Conservation (phyloP, 2,113 vertebrate species). For the Balaenoptera acutorostrata region DNA sequence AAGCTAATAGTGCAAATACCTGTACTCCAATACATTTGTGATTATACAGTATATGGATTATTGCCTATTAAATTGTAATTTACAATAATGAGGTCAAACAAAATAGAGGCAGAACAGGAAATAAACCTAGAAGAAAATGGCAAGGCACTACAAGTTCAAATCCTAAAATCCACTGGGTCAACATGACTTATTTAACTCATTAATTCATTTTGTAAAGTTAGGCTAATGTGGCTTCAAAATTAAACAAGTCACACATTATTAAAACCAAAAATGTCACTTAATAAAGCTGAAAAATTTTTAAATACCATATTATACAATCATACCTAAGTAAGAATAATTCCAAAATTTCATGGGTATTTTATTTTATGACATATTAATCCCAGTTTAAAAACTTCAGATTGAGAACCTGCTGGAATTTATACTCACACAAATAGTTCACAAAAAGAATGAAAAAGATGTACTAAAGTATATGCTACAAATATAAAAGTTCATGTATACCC, state of each 20-base stretch:
- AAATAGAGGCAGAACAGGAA: not conserved
- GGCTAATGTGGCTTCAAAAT: not conserved
- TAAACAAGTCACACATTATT: not conserved
- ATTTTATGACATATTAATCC: not conserved
- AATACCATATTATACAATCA: not conserved
- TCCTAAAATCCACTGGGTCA: not conserved
- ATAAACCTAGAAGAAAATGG: not conserved
- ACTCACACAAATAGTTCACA: not conserved
- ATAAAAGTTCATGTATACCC: not conserved
- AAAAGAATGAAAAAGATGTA: not conserved
- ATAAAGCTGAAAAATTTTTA: not conserved
- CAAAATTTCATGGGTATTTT: not conserved
- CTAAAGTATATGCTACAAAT: not conserved
- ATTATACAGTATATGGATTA: not conserved
- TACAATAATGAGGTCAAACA: not conserved
- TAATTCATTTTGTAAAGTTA: not conserved
- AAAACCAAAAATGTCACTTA: not conserved
- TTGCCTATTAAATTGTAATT: not conserved
- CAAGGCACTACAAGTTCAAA: not conserved
- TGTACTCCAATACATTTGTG: not conserved
- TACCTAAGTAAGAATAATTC: not conserved
- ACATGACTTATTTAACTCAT: not conserved
- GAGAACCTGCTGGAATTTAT: not conserved
- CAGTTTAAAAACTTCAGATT: not conserved
- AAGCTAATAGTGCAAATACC: not conserved